A percentile compares a stretch with the other conserved stretches of the same genome.
Conservation (phyloP, 2,113 vertebrate species). For the Antechinus stuartii region DNA sequence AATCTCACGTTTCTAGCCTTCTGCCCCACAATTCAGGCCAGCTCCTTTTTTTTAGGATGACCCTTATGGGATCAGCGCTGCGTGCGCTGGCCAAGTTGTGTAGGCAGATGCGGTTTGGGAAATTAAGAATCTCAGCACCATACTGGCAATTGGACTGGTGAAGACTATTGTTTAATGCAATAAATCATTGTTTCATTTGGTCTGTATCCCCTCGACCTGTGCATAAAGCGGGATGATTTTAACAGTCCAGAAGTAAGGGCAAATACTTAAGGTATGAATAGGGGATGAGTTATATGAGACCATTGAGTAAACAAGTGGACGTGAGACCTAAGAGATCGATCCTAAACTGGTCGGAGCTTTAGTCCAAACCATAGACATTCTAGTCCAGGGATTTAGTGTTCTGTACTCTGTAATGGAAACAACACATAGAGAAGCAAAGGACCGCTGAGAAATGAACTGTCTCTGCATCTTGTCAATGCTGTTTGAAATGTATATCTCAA, state of each 20-base stretch:
- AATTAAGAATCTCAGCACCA: not conserved
- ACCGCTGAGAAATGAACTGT: not conserved
- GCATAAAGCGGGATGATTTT: not conserved
- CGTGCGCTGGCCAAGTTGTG: not conserved
- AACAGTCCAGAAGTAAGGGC: not conserved
- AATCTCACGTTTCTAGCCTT: not conserved
- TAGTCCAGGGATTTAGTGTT: not conserved
- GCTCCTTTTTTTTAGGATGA: not conserved
- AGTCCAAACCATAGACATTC: not conserved
- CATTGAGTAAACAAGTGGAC: not conserved
- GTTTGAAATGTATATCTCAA: not conserved
- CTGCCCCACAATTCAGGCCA: not conserved
- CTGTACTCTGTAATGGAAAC: not conserved
- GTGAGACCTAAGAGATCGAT: not conserved
- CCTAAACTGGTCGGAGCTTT: not conserved
- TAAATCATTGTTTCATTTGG: not conserved
- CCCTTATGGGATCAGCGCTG: not conserved
- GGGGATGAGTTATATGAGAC: not conserved
- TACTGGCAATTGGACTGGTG: not conserved
- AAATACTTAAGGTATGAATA: not conserved
- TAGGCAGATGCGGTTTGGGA: not conserved
- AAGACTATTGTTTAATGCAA: not conserved
- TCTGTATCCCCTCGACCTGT: not conserved
- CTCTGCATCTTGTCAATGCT: not conserved
- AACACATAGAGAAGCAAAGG: not conserved